Percentiles rank a stretch among this genome's conserved stretches.
phyloP scores from a whole-genome alignment of 2,113 vertebrate species.

The Emydura subglobosa region DNA sequence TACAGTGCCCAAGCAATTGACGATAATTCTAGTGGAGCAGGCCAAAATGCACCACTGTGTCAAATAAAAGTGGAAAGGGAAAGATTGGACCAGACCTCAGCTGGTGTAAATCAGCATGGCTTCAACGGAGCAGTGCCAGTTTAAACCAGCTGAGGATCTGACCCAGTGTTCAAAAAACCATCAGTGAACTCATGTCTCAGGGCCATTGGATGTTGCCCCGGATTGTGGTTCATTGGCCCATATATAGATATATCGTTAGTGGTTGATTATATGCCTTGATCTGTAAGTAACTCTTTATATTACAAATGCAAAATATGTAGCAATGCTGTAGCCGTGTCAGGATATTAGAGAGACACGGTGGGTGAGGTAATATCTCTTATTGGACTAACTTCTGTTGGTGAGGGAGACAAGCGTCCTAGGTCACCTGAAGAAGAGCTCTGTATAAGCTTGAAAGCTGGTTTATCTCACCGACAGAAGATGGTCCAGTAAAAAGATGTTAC shows the following conservation, averaged over 20 bases:
- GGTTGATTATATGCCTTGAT: not conserved
- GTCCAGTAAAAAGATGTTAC: not conserved
- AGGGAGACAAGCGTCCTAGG: not conserved
- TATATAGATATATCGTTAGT: not conserved
- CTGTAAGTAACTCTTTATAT: not conserved
- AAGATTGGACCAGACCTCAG: not conserved
- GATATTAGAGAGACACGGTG: not conserved
- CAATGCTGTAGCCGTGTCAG: not conserved
- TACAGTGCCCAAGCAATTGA: not conserved
- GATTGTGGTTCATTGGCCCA: not conserved
- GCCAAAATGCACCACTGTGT: slow-evolving; percentile 18
- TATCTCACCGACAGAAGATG: not conserved
- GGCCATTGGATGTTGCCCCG: not conserved
- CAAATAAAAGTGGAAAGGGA: slow-evolving; percentile 21
- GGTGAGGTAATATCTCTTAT: not conserved
- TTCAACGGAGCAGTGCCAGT: not conserved
- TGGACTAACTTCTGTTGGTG: not conserved
- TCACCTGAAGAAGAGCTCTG: not conserved
- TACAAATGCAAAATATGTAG: not conserved
- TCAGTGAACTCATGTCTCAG: not conserved
- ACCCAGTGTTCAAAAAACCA: not conserved
- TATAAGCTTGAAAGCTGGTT: not conserved
- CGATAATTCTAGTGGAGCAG: not conserved
- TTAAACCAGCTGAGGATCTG: not conserved
- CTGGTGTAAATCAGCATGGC: not conserved